phyloP scores from a whole-genome alignment of 2,888 invertebrate species.

The Hypomecis atomaria region DNA sequence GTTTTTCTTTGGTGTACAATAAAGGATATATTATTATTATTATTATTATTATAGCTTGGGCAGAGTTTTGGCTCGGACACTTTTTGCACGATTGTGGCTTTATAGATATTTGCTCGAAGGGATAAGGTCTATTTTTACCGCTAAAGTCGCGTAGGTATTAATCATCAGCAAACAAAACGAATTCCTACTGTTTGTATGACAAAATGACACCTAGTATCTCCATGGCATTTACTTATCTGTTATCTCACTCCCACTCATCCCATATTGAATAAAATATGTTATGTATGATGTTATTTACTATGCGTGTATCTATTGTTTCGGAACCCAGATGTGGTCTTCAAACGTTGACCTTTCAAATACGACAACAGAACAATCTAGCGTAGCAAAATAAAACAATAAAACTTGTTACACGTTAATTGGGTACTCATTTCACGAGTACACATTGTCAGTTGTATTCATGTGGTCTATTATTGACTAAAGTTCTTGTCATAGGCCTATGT shows the following conservation, averaged over 20 bases:
- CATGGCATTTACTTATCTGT: not conserved
- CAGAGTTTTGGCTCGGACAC: no score
- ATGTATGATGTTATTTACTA: constrained; percentile 19
- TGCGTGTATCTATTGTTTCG: constrained; percentile 5
- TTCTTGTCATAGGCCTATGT: no score
- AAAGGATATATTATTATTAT: no score
- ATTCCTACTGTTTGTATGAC: no score
- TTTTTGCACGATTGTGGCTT: no score
- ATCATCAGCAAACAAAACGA: not conserved
- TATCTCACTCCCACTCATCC: not conserved
- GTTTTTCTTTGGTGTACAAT: no score
- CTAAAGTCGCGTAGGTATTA: not conserved
- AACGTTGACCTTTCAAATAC: constrained; percentile 17
- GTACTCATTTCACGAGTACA: not conserved
- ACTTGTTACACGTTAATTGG: constrained; percentile 9
- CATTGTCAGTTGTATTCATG: no score
- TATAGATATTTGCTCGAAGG: no score
- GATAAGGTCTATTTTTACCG: constrained; percentile 16
- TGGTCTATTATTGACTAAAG: no score
- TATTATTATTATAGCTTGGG: no score
- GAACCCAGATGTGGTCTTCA: constrained; percentile 11
- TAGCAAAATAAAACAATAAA: constrained; percentile 25
- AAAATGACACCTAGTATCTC: not conserved
- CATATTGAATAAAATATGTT: constrained; percentile 7
- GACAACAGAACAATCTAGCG: constrained; percentile 4